Base-by-base conservation (phyloP, 2,888 invertebrate genomes). In the Caenorhabditis drosophilae region DNA sequence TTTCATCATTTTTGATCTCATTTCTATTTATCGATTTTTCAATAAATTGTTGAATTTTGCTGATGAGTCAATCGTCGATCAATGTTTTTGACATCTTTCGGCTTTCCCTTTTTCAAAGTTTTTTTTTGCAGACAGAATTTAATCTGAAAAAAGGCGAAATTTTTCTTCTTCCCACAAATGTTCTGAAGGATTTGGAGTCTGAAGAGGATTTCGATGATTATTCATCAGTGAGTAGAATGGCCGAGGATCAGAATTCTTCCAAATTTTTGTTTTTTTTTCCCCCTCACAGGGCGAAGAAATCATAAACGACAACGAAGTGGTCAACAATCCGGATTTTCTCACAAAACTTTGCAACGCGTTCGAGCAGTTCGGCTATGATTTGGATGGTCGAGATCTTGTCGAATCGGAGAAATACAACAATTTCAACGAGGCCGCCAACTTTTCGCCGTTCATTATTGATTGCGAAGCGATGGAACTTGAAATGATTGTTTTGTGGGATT, bases 401-500 rank as follows among this genome's bases (percentile, higher is more conserved):
- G 63, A 63, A 45, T 52, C 55, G 22, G 47, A 41, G n/a, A 40
- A 57, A 6, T 44, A 25, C 25, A 20, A 42, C 15, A 25, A 35
- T 11, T 27, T 42, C 12, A 16, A 51, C 11, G 48, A 66, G 36
- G 66, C 66, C 1, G 52, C 55, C 16, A 51, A 34, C 12, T 66
- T 62, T 25, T 52, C 59, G 12, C 60, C 54, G 11, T 46, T 54
- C 22, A 38, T 52, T 20, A 36, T 58, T 7, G 42, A 45, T 31
- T 56, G 61, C 4, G 46, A 59, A 18, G 25, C 51, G 23, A 20
- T 49, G 16, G 70, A 69, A 45, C 35, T 70, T 9, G 60, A 63
- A 35, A 62, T 56, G 12, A 42, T 69, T 40, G 75, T 58, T 15
- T 61, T 73, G 2, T 75, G 71, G 70, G 75, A 73, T 35, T 73